Percentiles rank a stretch among this genome's conserved stretches.
These are phyloP conservation scores for Alosa sapidissima DNA, from an alignment of 2,797 vertebrate species.

Conservation along the genomic window DNA sequence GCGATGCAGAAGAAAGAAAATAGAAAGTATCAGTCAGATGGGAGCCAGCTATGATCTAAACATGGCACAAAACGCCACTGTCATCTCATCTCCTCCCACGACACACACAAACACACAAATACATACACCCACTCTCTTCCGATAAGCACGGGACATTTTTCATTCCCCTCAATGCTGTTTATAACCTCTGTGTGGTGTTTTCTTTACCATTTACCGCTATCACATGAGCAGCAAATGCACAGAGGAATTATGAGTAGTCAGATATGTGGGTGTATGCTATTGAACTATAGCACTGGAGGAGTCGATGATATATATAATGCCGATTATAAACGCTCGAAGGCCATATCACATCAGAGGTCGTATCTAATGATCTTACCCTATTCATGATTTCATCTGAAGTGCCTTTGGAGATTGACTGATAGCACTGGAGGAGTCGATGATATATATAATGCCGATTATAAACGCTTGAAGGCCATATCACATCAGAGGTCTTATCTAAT, in stretches of 20 bases:
- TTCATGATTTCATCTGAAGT: not conserved
- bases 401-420: not conserved
- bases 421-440: not conserved
- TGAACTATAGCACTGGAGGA: not conserved
- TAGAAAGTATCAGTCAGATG: conserved; percentile 48
- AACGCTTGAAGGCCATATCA: not conserved
- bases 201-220: not conserved
- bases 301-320: not conserved
- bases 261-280: not conserved
- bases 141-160: conserved; percentile 40
- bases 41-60: conserved; percentile 52
- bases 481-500: not conserved
- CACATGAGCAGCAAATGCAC: not conserved
- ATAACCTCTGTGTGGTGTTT: conserved; percentile 26
- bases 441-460: not conserved
- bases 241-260: conserved; percentile 1
- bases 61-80: conserved; percentile 42
- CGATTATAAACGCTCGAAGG: not conserved
- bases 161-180: conserved; percentile 39
- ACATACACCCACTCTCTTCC: conserved; percentile 26
- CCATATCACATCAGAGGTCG: not conserved
- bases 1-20: conserved; percentile 33
- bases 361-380: not conserved
- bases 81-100: conserved; percentile 52
- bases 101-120: conserved; percentile 1